Evolutionary conservation across 2,888 invertebrate species (phyloP).

Genomic region (Malthinus seriepunctatus): DNA sequence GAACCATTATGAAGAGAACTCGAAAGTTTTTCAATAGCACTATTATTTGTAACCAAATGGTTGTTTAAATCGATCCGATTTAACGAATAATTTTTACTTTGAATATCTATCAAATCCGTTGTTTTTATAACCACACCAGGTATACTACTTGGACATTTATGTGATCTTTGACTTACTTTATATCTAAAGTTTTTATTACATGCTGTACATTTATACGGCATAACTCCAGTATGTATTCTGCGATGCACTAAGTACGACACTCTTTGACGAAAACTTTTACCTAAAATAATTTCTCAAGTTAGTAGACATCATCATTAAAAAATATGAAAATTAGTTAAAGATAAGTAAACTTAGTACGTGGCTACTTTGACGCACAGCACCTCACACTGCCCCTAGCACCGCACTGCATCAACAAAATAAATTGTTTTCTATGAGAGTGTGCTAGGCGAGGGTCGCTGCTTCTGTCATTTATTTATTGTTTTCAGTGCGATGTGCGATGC

Average conservation of each 20-base stretch:
- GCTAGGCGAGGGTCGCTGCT: too few species aligned
- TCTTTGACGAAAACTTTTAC: constrained; percentile 83
- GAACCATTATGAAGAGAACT: not conserved
- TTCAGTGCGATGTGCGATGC: too few species aligned
- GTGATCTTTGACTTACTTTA: constrained; percentile 83
- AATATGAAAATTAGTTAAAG: too few species aligned
- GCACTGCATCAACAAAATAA: too few species aligned
- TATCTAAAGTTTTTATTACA: constrained; percentile 83
- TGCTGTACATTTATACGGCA: constrained; percentile 83
- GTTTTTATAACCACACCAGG: constrained; percentile 60
- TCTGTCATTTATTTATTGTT: too few species aligned
- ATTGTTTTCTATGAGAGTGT: too few species aligned
- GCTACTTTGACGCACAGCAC: not conserved
- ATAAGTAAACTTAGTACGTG: not conserved
- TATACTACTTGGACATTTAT: constrained; percentile 73
- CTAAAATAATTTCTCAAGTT: constrained; percentile 55
- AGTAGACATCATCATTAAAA: not conserved
- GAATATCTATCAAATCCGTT: not conserved
- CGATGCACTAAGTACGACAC: constrained; percentile 85
- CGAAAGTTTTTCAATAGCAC: not conserved
- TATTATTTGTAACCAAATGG: not conserved
- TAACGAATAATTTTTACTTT: not conserved
- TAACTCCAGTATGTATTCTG: constrained; percentile 81
- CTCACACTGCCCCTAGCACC: too few species aligned
- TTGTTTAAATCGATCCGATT: not conserved